Evolutionary conservation across 2,113 vertebrate genomes (phyloP), one percentile per base, ranked within the genome.

Genomic region (Athene noctua): DNA sequence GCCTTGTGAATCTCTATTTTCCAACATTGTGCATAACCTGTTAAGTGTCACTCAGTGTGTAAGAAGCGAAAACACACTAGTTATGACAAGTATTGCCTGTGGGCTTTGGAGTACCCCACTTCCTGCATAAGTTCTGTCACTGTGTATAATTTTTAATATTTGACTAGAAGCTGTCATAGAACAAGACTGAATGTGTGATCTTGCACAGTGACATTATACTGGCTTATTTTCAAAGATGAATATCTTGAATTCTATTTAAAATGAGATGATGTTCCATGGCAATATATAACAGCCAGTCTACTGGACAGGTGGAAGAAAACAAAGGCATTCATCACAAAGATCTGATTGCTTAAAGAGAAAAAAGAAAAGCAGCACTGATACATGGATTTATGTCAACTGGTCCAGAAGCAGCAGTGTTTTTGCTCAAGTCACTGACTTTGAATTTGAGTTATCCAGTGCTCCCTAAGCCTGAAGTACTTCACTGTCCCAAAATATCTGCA

Each of bases 311-410:
- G 58, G 74, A 87, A n/a, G 74, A 96, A 97, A 96, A 96, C 84
- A 94, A 96, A 96, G 59, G 44, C 77, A 96, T 96, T 57, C 10
- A 96, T 97, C 94, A 96, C 66, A 75, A 54, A 77, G 21, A 81
- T 85, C 16, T 40, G 47, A 52, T 40, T 91, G 61, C 54, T 92
- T 55, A 79, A 87, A 92, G 59, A 78, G 46, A 62, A 80, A 84
- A 84, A 44, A 29, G 52, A 71, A 82, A 86, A 84, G 34, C 38
- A 91, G 70, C 38, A 75, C 36, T 62, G 70, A 92, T 93, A 82
- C 23, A 49, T 26, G 44, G 54, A 87, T 95, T 94, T 94, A 92
- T 36, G 57, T 75, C 38, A 18, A 7, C 13, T 8, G 3, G 44
- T 65, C 44, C 65, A 89, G 52, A 87, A 85, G 61, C 30, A 85